phyloP scores from a whole-genome alignment of 2,113 vertebrate genomes.

The Scopus umbretta region DNA sequence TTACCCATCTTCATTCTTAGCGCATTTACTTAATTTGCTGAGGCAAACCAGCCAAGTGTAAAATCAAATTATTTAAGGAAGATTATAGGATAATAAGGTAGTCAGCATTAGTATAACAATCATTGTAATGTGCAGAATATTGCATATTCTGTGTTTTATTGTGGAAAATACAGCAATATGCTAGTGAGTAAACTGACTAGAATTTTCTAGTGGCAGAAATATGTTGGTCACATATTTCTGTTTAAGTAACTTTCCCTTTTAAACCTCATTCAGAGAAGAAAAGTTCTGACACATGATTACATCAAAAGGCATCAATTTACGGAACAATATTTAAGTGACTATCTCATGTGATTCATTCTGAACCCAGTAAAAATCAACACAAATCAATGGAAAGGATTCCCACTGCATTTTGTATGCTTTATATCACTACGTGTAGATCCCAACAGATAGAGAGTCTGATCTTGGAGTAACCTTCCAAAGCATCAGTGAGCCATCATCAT shows the following conservation, averaged over 20 bases:
- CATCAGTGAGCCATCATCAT: not conserved
- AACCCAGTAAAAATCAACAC: not conserved
- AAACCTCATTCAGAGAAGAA: not conserved
- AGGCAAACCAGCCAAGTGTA: constrained; percentile 7
- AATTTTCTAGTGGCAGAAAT: not conserved
- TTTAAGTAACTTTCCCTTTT: not conserved
- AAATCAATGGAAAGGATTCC: not conserved
- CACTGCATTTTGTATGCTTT: not conserved
- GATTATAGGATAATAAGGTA: constrained; percentile 9
- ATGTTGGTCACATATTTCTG: not conserved
- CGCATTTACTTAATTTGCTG: not conserved
- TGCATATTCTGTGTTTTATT: not conserved
- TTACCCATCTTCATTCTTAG: not conserved
- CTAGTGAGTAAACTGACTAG: not conserved
- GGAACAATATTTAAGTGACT: not conserved
- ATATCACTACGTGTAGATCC: not conserved
- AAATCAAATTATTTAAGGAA: constrained; percentile 53
- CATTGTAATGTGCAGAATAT: not conserved
- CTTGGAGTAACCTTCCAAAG: not conserved
- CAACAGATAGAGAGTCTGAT: not conserved
- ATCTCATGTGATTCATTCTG: not conserved
- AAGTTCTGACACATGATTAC: not conserved
- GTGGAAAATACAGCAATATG: not conserved
- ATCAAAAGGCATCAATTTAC: not conserved
- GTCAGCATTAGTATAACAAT: not conserved